Evolutionary conservation across 2,888 invertebrate species (phyloP), one percentile per base, ranked within the genome.

Genomic region (Dynastes hyllus): DNA sequence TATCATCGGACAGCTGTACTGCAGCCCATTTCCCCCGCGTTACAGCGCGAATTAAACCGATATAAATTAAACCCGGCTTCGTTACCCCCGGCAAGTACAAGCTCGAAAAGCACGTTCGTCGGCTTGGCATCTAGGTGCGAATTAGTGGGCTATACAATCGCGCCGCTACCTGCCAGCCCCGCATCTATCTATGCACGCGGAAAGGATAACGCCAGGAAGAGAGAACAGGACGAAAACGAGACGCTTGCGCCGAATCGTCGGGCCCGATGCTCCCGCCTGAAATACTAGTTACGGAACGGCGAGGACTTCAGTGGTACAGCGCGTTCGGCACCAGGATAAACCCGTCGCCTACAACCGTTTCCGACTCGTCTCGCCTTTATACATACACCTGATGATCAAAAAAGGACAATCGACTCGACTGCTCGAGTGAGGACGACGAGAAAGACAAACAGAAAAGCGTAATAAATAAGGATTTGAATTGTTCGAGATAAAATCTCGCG

Each of bases 201-300:
- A 71, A 58, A 71, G 71, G 71, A 71, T 55, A 71, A 71, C 71
- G 37, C 51, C 71, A 55, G 55, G 55, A 55, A n/a, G 55, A 55
- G 16, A 53, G 16, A 45, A 37, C 27, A 51, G 53, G 70, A 71
- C 55, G 37, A 53, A n/a, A 32, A 37, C 32, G 32, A 37, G 8
- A 71, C 71, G 71, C 71, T 55, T 71, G 71, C 71, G 71, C 58
- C 37, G 55, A 29, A 27, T 13, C 61, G 45, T 5, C 45, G 40
- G 45, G n/a, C 50, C 55, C 40, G 40, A 50, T 27, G 58, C 71
- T 71, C 55, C 40, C 58, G 71, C 71, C 71, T 71, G 58, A 71
- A 71, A 71, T 71, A 71, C 58, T 37, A 55, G 37, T 37, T 55
- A 37, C 55, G 71, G 37, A 58, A 16, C 71, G 55, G 37, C 71